Evolutionary conservation across 2,113 vertebrate species (phyloP).

Genomic region (Rhinoderma darwinii): DNA sequence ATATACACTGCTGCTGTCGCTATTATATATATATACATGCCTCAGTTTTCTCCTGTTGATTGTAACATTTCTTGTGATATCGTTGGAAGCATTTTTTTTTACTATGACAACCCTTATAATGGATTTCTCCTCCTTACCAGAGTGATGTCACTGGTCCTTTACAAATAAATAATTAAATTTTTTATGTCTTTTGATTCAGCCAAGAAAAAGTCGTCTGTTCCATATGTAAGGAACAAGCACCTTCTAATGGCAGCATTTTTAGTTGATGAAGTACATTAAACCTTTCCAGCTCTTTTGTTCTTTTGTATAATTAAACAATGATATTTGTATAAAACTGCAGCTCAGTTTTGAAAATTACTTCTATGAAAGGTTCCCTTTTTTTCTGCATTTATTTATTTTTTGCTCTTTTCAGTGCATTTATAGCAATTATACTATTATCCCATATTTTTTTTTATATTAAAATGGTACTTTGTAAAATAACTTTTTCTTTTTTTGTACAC

Average conservation of each 20-base stretch:
- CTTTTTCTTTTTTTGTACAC: not conserved
- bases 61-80: not conserved
- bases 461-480: conserved; percentile 38
- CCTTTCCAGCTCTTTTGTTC: conserved; percentile 5
- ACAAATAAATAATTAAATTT: not conserved
- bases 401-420: conserved; percentile 3
- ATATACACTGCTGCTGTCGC: not conserved
- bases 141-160: not conserved
- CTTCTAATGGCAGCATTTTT: not conserved
- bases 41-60: too few species aligned
- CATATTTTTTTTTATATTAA: conserved; percentile 6
- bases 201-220: not conserved
- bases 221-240: not conserved
- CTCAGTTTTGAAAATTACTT: conserved; percentile 32
- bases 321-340: conserved; percentile 30
- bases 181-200: not conserved
- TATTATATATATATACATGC: too few species aligned
- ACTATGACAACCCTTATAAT: not conserved
- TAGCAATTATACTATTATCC: conserved; percentile 37
- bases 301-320: conserved; percentile 37
- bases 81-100: not conserved
- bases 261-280: not conserved
- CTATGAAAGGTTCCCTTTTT: conserved; percentile 27
- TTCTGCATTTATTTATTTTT: not conserved
- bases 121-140: too few species aligned